phyloP scores from a whole-genome alignment of 2,797 vertebrate species.

The Sebastes baramenuke region DNA sequence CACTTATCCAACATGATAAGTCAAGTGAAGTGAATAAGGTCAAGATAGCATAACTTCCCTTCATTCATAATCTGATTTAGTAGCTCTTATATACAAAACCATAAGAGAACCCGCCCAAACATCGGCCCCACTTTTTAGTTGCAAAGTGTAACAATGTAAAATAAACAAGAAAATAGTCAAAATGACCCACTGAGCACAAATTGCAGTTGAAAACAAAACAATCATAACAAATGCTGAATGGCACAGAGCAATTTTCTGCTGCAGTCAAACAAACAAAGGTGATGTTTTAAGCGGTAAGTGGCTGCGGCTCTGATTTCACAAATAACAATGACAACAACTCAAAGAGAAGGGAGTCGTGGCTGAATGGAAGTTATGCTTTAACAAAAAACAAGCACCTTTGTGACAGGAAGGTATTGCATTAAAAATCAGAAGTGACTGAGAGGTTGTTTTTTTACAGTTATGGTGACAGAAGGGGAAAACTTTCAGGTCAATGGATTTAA shows the following conservation, averaged over 20 bases:
- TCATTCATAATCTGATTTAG: background rate
- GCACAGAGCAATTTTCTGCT: constrained; percentile 51
- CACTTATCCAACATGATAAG: no score
- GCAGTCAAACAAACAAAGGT: constrained; percentile 58
- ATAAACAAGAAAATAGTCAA: constrained; percentile 30
- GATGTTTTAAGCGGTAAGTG: constrained; percentile 53
- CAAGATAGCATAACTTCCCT: background rate
- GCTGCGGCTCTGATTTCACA: constrained; percentile 44
- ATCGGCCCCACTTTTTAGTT: background rate
- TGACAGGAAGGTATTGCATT: constrained; percentile 9
- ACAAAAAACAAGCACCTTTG: constrained; percentile 18
- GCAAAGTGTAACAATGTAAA: constrained; percentile 5
- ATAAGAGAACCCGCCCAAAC: background rate
- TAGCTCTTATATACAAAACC: background rate
- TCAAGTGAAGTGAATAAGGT: no score
- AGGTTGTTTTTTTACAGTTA: background rate
- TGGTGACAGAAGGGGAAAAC: background rate
- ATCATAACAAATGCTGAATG: constrained; percentile 50
- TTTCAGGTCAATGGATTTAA: background rate
- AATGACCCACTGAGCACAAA: constrained; percentile 52
- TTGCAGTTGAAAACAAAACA: constrained; percentile 56
- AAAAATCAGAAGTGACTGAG: constrained; percentile 18
- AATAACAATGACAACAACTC: constrained; percentile 46
- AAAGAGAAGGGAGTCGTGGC: constrained; percentile 3
- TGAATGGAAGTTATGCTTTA: constrained; percentile 20